Conservation (phyloP, 2,797 vertebrate species). For the Acanthis flammea region DNA sequence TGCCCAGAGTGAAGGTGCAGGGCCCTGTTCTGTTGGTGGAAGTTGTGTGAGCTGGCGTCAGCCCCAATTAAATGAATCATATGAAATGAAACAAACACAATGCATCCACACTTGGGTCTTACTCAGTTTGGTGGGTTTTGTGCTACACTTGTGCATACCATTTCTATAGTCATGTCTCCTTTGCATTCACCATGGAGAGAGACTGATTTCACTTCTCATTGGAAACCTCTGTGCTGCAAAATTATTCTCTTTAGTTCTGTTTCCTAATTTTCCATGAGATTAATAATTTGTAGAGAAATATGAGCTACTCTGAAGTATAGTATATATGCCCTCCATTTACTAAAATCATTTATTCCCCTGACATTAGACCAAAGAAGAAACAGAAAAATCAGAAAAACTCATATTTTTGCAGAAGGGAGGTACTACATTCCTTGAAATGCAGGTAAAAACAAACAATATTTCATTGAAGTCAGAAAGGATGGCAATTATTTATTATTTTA, state of each 20-base stretch:
- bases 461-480: slow-evolving; percentile 26
- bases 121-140: not conserved
- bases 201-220: not conserved
- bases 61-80: not conserved
- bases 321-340: slow-evolving; percentile 8
- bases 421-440: slow-evolving; percentile 78
- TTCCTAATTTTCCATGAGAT: not conserved
- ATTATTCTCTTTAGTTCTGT: not conserved
- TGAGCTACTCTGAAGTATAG: not conserved
- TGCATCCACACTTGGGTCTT: not conserved
- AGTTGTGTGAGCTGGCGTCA: not conserved
- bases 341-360: slow-evolving; percentile 70
- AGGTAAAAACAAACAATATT: slow-evolving; percentile 74
- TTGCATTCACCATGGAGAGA: not conserved
- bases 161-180: not conserved
- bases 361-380: slow-evolving; percentile 85
- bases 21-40: not conserved
- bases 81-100: not conserved
- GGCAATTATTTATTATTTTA: not conserved
- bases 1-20: not conserved
- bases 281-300: not conserved
- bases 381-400: slow-evolving; percentile 79
- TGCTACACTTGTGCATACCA: not conserved
- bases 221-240: not conserved
- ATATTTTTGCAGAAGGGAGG: slow-evolving; percentile 80